Evolutionary conservation across 2,113 vertebrate species (phyloP), one percentile per base, ranked within the genome.

Genomic region (Xiphophorus couchianus): DNA sequence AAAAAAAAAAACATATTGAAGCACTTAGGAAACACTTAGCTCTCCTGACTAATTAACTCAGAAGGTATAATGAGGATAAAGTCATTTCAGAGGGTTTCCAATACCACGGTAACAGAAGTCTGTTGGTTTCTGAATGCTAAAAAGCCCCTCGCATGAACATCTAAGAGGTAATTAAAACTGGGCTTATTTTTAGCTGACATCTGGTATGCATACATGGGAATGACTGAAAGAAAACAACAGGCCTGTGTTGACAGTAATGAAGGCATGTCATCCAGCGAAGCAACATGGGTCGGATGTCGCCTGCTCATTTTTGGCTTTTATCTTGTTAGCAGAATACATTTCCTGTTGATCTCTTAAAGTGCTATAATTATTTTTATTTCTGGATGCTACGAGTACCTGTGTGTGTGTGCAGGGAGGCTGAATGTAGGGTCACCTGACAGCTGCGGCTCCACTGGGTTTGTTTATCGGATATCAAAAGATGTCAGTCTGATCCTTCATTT

Each of bases 141-240:
- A 63, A 22, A 66, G 60, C 30, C 27, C 5, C 19, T 15, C 4
- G 51, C 5, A 48, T 42, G 62, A 63, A 42, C 28, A 70, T 31
- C 11, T 25, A 29, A 22, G 39, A 6, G 19, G 51, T 58, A 66
- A 77, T 73, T 77, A 80, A 12, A 73, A 54, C 65, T 48, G 33
- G 65, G 39, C 30, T 35, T 33, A 61, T 68, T 69, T 76, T 73
- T 17, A 30, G 65, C 63, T 30, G 48, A 63, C 28, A 37, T 31
- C 67, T 29, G 14, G 9, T 35, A 35, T 19, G 7, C 29, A 39
- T 1, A 12, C 61, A 48, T 37, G 66, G 39, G 12, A 39, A 71
- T 9, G 13, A n/a, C 28, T 35, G 27, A 28, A 39, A 51, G 10
- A n/a, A n/a, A 73, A 51, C 58, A 51, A 62, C 9, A 62, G 42